Base-by-base conservation (phyloP, 1,140 invertebrate genomes). In the Metaphire vulgaris region DNA sequence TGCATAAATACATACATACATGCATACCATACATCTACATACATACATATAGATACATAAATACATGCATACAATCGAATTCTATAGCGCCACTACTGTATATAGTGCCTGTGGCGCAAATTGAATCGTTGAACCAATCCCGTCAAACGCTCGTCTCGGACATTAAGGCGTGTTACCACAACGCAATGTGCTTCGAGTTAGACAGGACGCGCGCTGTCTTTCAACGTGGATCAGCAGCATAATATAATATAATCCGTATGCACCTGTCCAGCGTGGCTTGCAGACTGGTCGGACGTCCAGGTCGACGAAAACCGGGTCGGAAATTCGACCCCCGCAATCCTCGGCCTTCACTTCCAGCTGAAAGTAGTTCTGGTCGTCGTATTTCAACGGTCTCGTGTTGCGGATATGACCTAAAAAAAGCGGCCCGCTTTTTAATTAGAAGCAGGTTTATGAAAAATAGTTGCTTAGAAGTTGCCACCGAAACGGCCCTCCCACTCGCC, bases 331-430 rank as follows among this genome's bases (percentile, higher is more conserved):
- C 16, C 94, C 94, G 83, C 96, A 98, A 84, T 98, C 95, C 83
- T 94, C 95, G 0, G 95, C 96, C n/a, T 96, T 93, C 34, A 97
- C 94, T 16, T 79, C 82, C 21, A 98, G 88, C 78, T 97, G 97
- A 86, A 97, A 94, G 86, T 97, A 98, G 86, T 96, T 94, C 0
- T 92, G 93, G 56, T 91, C 89, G 82, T 93, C 92, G 86, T 95
- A 97, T 75, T 95, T 93, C 78, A 98, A 85, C 0, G 93, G 91
- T 81, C 94, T 93, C 1, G 93, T 97, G 85, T 97, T 98, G 68
- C 92, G 90, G 74, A 98, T 93, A 15, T 91, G 91, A 74, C 92
- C 91, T 91, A 33, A 56, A 56, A 21, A 56, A 6, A 56, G 41
- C 41, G 21, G 6, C 41, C 6, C 6, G 21, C 41, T 12, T 12